Evolutionary conservation across 2,797 vertebrate genomes (phyloP), one percentile per base, ranked within the genome.

Genomic region (Amblyopsis hoosieri): DNA sequence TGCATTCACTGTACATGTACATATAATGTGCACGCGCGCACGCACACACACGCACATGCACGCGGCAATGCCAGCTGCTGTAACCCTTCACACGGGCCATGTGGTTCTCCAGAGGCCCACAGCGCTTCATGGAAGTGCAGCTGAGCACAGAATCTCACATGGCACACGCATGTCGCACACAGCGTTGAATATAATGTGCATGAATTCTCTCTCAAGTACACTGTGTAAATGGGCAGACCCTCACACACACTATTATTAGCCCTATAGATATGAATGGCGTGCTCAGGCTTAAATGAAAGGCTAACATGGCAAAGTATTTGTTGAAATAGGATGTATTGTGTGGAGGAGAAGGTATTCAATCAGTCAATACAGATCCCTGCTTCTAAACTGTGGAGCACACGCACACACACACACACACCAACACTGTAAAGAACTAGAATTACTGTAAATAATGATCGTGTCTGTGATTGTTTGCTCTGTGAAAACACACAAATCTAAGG

Each of bases 331-430:
- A 82, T 69, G 72, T 75, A 62, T 69, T 54, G 58, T n/a, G 54
- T 63, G 55, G 64, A 59, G 37, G 33, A 79, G 77, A 88, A 78
- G 74, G 75, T 84, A 84, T 86, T 85, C 67, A 23, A 56, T 63
- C 86, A 50, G 67, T 87, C 83, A 80, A 74, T 57, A 67, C 50
- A 54, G 72, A 12, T 83, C 63, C 62, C 77, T 73, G 79, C 74
- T 74, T 67, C 78, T 72, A 65, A 37, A 37, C 33, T 37, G 33
- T 37, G 33, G 33, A 23, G 2, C 19, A 23, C 19, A 23, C 19
- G 3, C 19, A 19, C 19, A 19, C 19, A 3, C 19, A 23, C 19
- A 3, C 19, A 19, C 19, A 19, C 19, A 19, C 19, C 19, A 19
- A 19, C 19, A 23, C 19, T 23, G 19, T 23, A 23, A 37, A 37